A percentile compares a stretch with the other conserved stretches of the same genome.
Evolutionary conservation across 2,888 invertebrate genomes (phyloP).

Genomic region (Epistrophella euchroma): DNA sequence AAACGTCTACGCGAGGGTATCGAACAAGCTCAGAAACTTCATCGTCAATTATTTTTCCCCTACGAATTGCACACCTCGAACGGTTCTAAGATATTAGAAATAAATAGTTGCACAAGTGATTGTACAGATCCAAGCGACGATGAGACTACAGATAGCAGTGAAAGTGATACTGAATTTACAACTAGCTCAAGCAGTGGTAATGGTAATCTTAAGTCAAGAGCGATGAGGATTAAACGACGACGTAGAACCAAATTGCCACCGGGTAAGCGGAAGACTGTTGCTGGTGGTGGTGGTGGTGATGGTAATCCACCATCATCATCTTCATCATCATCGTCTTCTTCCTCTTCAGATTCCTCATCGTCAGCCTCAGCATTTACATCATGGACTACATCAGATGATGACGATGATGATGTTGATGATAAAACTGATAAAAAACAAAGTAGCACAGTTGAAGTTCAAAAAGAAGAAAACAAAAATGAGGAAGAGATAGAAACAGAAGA

Average conservation of each 20-base stretch:
- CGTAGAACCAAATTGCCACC: constrained; percentile 16
- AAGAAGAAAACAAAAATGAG: constrained; percentile 9
- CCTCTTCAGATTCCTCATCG: constrained; percentile 56
- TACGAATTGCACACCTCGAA: constrained; percentile 77
- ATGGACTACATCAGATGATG: constrained; percentile 58
- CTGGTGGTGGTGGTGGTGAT: constrained; percentile 38
- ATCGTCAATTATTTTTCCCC: constrained; percentile 79
- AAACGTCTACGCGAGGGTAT: constrained; percentile 45
- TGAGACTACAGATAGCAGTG: constrained; percentile 44
- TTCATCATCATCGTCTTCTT: constrained; percentile 44
- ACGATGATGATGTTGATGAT: constrained; percentile 35
- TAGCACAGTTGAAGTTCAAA: not conserved
- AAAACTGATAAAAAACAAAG: constrained; percentile 2
- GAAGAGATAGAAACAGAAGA: constrained; percentile 1
- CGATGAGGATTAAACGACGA: constrained; percentile 20
- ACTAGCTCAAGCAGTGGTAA: constrained; percentile 32
- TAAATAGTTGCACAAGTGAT: constrained; percentile 78
- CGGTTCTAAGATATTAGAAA: constrained; percentile 78
- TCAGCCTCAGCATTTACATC: constrained; percentile 51
- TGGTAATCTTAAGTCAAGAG: constrained; percentile 28
- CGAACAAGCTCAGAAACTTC: constrained; percentile 70
- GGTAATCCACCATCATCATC: constrained; percentile 55
- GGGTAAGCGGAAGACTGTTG: constrained; percentile 16
- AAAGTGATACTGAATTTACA: constrained; percentile 16
- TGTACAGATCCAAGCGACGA: constrained; percentile 62